Conservation (phyloP, 2,888 invertebrate genomes). For the Nymphalis urticae region DNA sequence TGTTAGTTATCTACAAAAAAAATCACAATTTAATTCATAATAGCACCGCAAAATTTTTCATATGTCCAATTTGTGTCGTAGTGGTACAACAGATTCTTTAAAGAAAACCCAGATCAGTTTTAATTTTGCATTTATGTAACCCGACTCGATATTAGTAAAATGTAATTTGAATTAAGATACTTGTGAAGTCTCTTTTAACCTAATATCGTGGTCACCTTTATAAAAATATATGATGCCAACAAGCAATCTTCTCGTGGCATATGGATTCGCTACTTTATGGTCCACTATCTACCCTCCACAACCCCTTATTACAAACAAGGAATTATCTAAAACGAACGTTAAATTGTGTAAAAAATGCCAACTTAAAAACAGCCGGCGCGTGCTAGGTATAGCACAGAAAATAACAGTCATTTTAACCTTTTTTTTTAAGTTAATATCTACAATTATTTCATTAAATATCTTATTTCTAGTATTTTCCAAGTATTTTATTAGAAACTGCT, state of each 20-base stretch:
- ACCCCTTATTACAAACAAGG: slow-evolving; percentile 45
- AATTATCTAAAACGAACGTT: slow-evolving; percentile 34
- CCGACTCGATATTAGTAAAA: background rate
- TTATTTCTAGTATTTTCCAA: background rate
- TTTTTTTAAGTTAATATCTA: slow-evolving; percentile 16
- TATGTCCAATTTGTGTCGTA: too few relatives aligned
- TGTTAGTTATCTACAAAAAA: too few relatives aligned
- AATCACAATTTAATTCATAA: too few relatives aligned
- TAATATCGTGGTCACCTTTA: slow-evolving; percentile 39
- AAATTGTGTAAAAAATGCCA: slow-evolving; percentile 23
- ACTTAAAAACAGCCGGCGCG: slow-evolving; percentile 28
- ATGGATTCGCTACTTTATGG: slow-evolving; percentile 54
- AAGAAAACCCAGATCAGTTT: too few relatives aligned
- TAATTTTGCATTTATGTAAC: too few relatives aligned
- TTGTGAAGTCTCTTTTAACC: background rate
- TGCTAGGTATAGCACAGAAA: slow-evolving; percentile 28
- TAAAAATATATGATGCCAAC: slow-evolving; percentile 39
- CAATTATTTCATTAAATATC: slow-evolving; percentile 9
- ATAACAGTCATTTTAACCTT: slow-evolving; percentile 15
- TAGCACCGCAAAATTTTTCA: too few relatives aligned
- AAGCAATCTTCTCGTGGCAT: slow-evolving; percentile 52
- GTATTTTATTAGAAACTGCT: background rate
- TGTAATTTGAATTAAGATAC: background rate
- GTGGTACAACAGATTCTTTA: too few relatives aligned
- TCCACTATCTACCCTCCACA: slow-evolving; percentile 39